Conservation (phyloP, 2,888 invertebrate genomes). For the Euproctis similis region DNA sequence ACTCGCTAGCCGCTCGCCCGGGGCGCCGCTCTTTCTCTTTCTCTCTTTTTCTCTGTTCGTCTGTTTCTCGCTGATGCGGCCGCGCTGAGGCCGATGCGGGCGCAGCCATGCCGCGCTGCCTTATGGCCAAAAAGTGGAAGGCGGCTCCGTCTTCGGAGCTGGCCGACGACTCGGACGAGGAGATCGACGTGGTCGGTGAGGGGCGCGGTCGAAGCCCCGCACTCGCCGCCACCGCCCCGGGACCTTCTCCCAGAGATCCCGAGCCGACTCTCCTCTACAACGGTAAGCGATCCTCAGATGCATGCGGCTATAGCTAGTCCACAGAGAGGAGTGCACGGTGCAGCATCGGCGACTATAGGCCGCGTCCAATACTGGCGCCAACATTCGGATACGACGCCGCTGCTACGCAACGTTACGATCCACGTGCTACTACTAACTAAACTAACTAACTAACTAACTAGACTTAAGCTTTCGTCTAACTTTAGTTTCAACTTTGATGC, state of each 20-base stretch:
- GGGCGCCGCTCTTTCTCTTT: constrained; percentile 73
- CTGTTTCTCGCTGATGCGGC: constrained; percentile 71
- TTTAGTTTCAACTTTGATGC: constrained; percentile 43
- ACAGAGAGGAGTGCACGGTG: constrained; percentile 60
- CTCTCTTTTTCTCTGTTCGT: constrained; percentile 73
- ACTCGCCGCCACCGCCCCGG: constrained; percentile 77
- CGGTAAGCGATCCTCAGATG: constrained; percentile 70
- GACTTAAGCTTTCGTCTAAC: constrained; percentile 17
- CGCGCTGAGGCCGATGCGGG: constrained; percentile 74
- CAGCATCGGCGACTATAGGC: constrained; percentile 1
- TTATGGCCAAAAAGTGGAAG: constrained; percentile 98
- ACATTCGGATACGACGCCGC: constrained; percentile 11
- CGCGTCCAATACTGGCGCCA: constrained; percentile 14
- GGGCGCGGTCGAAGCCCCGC: constrained; percentile 77
- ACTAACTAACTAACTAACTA: constrained; percentile 5
- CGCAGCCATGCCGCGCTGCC: constrained; percentile 92
- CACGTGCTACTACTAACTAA: constrained; percentile 10
- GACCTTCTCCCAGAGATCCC: constrained; percentile 81
- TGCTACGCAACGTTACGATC: constrained; percentile 16
- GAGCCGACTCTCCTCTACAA: constrained; percentile 85
- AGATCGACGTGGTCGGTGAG: constrained; percentile 92
- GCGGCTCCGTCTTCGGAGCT: constrained; percentile 76
- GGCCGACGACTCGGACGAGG: constrained; percentile 82
- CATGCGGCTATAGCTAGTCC: constrained; percentile 72
- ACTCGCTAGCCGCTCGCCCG: constrained; percentile 68